Evolutionary conservation across 2,797 vertebrate species (phyloP), one percentile per base, ranked within the genome.

Genomic region (Lepus townsendii): DNA sequence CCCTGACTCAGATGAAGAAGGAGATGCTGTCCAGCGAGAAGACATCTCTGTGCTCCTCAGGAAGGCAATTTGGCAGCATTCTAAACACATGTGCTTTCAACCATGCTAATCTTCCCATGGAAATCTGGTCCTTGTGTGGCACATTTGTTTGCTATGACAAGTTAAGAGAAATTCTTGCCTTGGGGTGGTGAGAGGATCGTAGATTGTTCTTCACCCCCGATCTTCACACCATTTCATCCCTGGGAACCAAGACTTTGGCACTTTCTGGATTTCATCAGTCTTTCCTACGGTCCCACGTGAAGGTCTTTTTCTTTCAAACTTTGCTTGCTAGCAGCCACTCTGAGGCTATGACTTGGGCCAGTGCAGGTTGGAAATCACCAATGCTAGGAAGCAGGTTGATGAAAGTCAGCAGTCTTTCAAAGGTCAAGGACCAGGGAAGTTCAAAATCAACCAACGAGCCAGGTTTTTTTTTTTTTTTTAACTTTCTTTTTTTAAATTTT

Each of bases 91-190:
- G 20, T 73, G 24, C 63, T 80, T 93, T 84, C 62, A 50, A 35
- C 10, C 26, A 47, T 24, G 8, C 66, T 82, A 77, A 63, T 42
- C 80, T 86, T 63, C 60, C 38, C 50, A 63, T 35, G 42, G 32
- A 8, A 5, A 4, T 66, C 17, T 84, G 32, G 27, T 57, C 35
- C 27, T 66, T 38, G 54, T 38, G 60, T 6, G 20, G 63, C 1
- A 1, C 22, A 42, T 76, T 71, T 92, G 52, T 71, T 88, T 88
- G 92, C 68, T 32, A 42, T n/a, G 77, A 84, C 5, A 38, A 9
- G 32, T 94, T 91, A 50, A 27, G 38, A 92, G 38, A 72, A 50
- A 32, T 65, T 71, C 95, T 90, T 78, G 75, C 69, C 32, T 68
- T 42, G 5, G 17, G 60, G 30, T 8, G 27, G 20, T 62, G 35